A percentile compares a stretch with the other conserved stretches of the same genome.
Evolutionary conservation across 2,797 vertebrate genomes (phyloP).

Genomic region (Botia almorhae): DNA sequence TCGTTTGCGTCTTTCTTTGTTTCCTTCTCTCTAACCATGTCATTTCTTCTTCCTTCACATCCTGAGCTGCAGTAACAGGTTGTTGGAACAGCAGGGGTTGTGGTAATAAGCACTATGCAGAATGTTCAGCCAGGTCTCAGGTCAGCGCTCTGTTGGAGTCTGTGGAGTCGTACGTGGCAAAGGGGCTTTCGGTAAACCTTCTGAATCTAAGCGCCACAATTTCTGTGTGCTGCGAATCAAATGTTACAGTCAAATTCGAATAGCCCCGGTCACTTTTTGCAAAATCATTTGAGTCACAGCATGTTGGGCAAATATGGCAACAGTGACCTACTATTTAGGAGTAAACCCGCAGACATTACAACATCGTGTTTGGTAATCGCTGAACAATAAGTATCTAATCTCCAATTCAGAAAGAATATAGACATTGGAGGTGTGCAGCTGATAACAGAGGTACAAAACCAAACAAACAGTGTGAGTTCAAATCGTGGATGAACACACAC

Average conservation of each 20-base stretch:
- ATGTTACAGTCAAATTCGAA: neutral
- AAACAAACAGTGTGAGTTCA: neutral
- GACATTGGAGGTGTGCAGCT: constrained; percentile 8
- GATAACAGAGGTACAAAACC: neutral
- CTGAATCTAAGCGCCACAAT: too few relatives aligned
- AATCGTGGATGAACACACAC: constrained; percentile 44
- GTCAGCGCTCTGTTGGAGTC: constrained; percentile 25
- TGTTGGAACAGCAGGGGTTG: constrained; percentile 27
- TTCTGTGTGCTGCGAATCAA: neutral
- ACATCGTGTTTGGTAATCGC: constrained; percentile 30
- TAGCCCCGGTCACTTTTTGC: neutral
- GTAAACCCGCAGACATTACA: constrained; percentile 28
- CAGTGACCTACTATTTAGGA: constrained; percentile 28
- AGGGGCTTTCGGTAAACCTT: neutral
- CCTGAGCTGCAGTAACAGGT: constrained; percentile 13
- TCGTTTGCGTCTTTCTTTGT: neutral
- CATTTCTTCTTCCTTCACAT: neutral
- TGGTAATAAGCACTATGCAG: constrained; percentile 8
- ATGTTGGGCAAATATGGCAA: constrained; percentile 16
- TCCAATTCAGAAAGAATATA: constrained; percentile 9
- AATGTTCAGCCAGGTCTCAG: constrained; percentile 34
- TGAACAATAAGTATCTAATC: constrained; percentile 34
- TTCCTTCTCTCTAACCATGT: neutral
- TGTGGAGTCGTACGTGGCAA: neutral
- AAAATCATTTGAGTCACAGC: constrained; percentile 23